Evolutionary conservation across 64 coral and sea anemone genomes (phyloP).

Genomic region (Porites lutea): DNA sequence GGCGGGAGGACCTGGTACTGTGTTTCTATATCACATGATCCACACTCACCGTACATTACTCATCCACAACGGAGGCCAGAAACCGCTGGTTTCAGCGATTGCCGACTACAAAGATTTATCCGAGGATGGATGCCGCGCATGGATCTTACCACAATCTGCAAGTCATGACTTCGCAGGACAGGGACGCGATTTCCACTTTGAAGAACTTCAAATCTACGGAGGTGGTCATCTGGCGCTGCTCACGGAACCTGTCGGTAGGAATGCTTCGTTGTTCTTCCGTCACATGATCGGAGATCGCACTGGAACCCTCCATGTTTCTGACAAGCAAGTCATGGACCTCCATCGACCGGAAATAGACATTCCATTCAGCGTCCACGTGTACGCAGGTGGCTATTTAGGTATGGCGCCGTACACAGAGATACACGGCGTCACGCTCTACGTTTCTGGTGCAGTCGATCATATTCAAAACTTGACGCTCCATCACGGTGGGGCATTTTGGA

Average conservation of each 20-base stretch:
- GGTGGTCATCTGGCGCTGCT: conserved; percentile 90
- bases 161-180: conserved; percentile 82
- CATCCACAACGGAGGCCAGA: conserved; percentile 96
- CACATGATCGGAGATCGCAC: conserved; percentile 98
- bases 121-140: conserved; percentile 81
- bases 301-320: conserved; percentile 78
- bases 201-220: conserved; percentile 98
- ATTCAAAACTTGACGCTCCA: conserved; percentile 96
- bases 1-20: conserved; percentile 90
- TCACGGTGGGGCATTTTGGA: conserved; percentile 92
- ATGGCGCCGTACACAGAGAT: conserved; percentile 92
- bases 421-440: conserved; percentile 90
- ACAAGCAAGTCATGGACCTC: conserved; percentile 92
- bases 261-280: conserved; percentile 88
- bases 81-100: conserved; percentile 91
- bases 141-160: conserved; percentile 91
- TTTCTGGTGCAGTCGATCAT: conserved; percentile 84
- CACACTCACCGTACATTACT: conserved; percentile 92
- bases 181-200: conserved; percentile 86
- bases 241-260: conserved; percentile 85
- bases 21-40: conserved; percentile 97
- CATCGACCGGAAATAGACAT: conserved; percentile 87
- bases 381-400: conserved; percentile 81
- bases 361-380: conserved; percentile 94
- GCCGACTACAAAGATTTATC: conserved; percentile 82